Conservation (phyloP, 2,113 vertebrate species). For the Piaya cayana region DNA sequence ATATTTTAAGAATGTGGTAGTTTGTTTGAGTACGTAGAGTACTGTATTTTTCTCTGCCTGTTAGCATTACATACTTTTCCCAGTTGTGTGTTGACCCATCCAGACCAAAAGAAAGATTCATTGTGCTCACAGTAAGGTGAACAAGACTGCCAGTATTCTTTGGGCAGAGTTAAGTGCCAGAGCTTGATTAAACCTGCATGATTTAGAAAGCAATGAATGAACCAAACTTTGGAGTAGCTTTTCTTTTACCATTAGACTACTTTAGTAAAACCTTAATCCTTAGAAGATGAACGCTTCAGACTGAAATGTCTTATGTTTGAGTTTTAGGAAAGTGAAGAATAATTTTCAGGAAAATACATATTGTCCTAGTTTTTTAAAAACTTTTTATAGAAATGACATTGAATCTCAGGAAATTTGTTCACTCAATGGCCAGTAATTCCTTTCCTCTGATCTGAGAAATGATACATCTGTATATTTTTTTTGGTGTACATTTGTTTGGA, state of each 20-base stretch:
- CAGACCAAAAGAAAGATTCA: not conserved
- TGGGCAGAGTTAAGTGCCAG: not conserved
- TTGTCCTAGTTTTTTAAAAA: not conserved
- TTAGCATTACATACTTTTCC: not conserved
- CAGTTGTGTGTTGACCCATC: not conserved
- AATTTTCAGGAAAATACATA: not conserved
- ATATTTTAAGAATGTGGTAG: not conserved
- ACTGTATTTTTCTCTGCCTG: not conserved
- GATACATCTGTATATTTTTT: not conserved
- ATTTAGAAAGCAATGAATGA: not conserved
- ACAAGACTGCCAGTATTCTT: not conserved
- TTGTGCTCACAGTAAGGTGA: not conserved
- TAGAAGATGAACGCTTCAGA: rapidly evolving
- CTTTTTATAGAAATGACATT: not conserved
- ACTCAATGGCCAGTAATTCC: not conserved
- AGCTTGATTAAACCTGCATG: not conserved
- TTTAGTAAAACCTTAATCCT: not conserved
- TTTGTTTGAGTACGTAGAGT: not conserved
- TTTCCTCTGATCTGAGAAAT: not conserved
- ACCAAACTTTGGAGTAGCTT: not conserved
- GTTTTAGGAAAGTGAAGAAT: not conserved
- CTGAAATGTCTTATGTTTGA: not conserved
- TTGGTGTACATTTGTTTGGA: not conserved
- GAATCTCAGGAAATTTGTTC: not conserved
- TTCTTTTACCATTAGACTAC: not conserved